Conservation (phyloP, 2,888 invertebrate genomes). For the Syritta pipiens region DNA sequence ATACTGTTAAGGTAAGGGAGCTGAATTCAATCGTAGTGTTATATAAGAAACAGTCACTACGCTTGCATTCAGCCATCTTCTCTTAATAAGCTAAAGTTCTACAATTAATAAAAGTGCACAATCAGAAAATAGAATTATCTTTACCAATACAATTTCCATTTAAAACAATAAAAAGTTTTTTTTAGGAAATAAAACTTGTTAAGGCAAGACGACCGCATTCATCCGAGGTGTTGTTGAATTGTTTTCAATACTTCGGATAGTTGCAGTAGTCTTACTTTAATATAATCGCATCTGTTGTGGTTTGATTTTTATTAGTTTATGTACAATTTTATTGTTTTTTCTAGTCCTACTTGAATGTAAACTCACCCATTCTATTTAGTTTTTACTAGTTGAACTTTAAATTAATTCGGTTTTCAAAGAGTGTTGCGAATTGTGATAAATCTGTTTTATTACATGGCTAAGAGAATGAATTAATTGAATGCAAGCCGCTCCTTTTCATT, state of each 20-base stretch:
- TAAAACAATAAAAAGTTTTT: not conserved
- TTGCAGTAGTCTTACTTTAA: constrained; percentile 7
- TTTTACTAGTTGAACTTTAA: no score
- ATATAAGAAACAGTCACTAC: constrained; percentile 9
- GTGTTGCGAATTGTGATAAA: no score
- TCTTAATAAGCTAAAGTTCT: not conserved
- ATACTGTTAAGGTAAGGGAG: constrained; percentile 15
- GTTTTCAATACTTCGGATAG: constrained; percentile 14
- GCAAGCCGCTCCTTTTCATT: no score
- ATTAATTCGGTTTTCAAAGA: no score
- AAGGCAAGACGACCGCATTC: not conserved
- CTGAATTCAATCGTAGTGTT: constrained; percentile 17
- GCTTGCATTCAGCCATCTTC: constrained; percentile 12
- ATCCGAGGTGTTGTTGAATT: not conserved
- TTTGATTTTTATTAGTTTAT: no score
- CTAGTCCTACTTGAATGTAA: no score
- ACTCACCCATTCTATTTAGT: no score
- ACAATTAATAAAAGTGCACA: not conserved
- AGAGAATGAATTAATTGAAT: no score
- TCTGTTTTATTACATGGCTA: no score
- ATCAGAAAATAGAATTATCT: not conserved
- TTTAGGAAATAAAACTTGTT: not conserved
- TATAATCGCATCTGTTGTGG: not conserved
- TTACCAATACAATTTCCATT: not conserved
- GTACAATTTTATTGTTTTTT: no score